Base-by-base conservation (phyloP, 1,140 invertebrate species). In the Ditylenchus dipsaci region DNA sequence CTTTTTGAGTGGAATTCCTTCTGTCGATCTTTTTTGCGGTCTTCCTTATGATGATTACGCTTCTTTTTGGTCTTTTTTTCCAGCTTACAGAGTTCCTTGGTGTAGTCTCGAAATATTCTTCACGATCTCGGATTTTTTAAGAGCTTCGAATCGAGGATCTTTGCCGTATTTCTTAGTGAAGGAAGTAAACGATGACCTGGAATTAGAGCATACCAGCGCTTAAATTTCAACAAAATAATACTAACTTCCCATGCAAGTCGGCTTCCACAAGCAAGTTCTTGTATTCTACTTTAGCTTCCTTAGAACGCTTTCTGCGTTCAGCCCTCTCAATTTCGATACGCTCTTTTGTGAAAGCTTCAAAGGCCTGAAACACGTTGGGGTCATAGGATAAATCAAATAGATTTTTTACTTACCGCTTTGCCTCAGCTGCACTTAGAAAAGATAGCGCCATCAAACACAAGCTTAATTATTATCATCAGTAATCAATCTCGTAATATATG, bases 301-400 rank as follows among this genome's bases (percentile, higher is more conserved):
- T 90, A 84, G 96, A 88, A 80, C 91, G 89, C 78, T 94, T 94
- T 69, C 93, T 89, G 85, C 95, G 97, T 84, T 99, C 95, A 63
- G 91, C 88, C 43, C 94, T 86, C 82, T 99, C 96, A 82, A 97
- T 93, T 84, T 98, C 95, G 0, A 93, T 93, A 17, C 94, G 87
- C 84, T 99, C 96, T 82, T 95, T 95, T 0, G 96, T 92, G 85
- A 96, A 99, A 78, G 93, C 93, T 82, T 97, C 93, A 87, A 97
- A 97, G 47, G 95, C 92, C 33, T 38, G 3, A 38, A 38, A 38
- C 11, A n/a, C n/a, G 1, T n/a, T 63, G 19, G 23, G n/a, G n/a
- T 53, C 23, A 29, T 9, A n/a, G 56, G 11, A 57, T 57, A n/a
- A n/a, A n/a, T n/a, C n/a, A n/a, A n/a, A n/a, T n/a, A n/a, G 11